Evolutionary conservation across 1,140 invertebrate genomes (phyloP).

Genomic region (Drosophila mojavensis): DNA sequence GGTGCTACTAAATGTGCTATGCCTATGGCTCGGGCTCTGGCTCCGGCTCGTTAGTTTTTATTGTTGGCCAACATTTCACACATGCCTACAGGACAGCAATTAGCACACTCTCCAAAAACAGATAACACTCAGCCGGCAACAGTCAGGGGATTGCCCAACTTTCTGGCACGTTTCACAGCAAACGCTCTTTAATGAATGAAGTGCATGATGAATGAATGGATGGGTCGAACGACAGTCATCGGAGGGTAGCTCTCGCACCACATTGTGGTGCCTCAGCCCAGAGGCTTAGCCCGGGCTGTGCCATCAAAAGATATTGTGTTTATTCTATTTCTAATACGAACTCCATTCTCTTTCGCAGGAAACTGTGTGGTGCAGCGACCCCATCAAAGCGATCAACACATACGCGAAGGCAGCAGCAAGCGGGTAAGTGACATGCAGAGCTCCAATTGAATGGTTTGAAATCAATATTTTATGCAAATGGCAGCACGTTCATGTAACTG

Average conservation of each 20-base stretch:
- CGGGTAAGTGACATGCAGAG: slow-evolving; percentile 86
- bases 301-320: neutral
- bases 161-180: slow-evolving; percentile 1
- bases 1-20: slow-evolving; percentile 42
- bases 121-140: slow-evolving; percentile 8
- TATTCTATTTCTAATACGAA: neutral
- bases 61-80: slow-evolving; percentile 19
- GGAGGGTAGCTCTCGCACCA: neutral
- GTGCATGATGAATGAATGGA: neutral
- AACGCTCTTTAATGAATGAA: neutral
- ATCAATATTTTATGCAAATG: slow-evolving; percentile 8
- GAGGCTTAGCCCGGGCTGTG: neutral
- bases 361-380: slow-evolving; percentile 92
- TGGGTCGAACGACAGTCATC: neutral
- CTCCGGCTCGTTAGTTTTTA: slow-evolving; percentile 31
- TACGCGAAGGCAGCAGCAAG: slow-evolving; percentile 89
- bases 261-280: neutral
- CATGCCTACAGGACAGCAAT: slow-evolving; percentile 32
- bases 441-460: slow-evolving; percentile 2
- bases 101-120: slow-evolving; percentile 31
- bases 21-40: neutral
- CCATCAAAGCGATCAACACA: slow-evolving; percentile 89
- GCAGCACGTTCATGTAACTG: slow-evolving; percentile 10
- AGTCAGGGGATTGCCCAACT: slow-evolving; percentile 1
- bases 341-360: slow-evolving; percentile 84